Evolutionary conservation across 2,797 vertebrate genomes (phyloP).

Genomic region (Chrosomus eos): DNA sequence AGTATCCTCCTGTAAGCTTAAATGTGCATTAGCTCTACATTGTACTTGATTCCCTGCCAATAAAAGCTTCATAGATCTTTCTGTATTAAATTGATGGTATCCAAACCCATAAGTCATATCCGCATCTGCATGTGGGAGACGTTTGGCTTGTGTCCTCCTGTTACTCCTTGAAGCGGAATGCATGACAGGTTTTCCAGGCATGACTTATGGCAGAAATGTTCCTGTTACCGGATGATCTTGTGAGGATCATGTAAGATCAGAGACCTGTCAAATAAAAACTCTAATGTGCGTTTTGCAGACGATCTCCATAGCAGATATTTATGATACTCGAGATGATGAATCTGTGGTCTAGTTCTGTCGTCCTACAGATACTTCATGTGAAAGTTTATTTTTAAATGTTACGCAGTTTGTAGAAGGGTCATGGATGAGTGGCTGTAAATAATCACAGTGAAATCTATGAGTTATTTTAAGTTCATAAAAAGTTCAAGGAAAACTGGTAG

Average conservation of each 20-base stretch:
- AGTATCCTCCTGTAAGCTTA: not conserved
- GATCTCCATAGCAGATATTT: not conserved
- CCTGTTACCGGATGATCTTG: not conserved
- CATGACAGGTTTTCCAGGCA: not conserved
- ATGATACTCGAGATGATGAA: not conserved
- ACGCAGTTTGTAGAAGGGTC: not conserved
- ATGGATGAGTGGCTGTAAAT: conserved; percentile 15
- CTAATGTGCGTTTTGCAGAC: not conserved
- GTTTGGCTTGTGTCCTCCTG: conserved; percentile 11
- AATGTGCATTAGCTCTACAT: not conserved
- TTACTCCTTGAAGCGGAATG: conserved; percentile 4
- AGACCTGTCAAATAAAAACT: not conserved
- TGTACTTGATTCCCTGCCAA: conserved; percentile 19
- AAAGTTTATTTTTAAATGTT: conserved; percentile 23
- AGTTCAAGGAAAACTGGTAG: not conserved
- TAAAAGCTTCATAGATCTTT: conserved; percentile 11
- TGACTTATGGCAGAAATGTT: not conserved
- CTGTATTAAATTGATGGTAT: not conserved
- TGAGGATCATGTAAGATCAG: not conserved
- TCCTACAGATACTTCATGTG: conserved; percentile 13
- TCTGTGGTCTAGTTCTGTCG: not conserved
- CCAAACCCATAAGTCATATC: not conserved
- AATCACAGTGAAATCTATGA: not conserved
- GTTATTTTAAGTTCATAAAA: conserved; percentile 16
- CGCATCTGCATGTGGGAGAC: not conserved